phyloP scores from a whole-genome alignment of 2,113 vertebrate species.

The Strix uralensis region DNA sequence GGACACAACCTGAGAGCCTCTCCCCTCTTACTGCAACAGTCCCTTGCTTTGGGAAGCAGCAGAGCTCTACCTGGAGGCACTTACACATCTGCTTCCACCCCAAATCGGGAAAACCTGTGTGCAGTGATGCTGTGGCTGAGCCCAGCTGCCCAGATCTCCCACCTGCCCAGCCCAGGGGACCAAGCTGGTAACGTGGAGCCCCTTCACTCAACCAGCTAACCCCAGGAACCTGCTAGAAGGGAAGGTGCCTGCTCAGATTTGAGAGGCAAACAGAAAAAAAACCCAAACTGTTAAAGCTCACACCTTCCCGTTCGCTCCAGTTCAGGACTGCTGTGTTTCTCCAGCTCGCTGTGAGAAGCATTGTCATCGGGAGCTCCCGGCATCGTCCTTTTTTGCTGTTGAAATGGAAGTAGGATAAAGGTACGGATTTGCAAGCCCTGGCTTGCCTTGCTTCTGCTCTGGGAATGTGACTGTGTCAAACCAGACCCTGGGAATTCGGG shows the following conservation, averaged over 20 bases:
- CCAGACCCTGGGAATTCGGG: too few species aligned
- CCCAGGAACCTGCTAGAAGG: background rate
- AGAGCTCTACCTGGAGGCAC: background rate
- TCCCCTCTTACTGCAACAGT: background rate
- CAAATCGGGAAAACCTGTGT: accelerated
- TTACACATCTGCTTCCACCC: accelerated
- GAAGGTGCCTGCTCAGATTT: background rate
- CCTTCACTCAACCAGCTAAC: background rate
- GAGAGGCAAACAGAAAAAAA: background rate
- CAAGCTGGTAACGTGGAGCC: accelerated
- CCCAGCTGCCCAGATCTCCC: background rate
- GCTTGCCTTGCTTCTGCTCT: background rate
- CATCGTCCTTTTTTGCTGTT: slow-evolving; percentile 89
- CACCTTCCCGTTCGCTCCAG: slow-evolving; percentile 93
- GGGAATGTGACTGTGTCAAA: background rate
- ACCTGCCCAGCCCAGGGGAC: background rate
- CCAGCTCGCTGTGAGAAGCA: slow-evolving; percentile 77
- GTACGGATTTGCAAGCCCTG: accelerated
- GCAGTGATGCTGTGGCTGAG: background rate
- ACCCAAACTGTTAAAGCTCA: background rate
- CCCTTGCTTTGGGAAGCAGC: background rate
- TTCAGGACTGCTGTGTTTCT: slow-evolving; percentile 88
- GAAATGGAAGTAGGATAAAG: background rate
- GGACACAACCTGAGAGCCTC: background rate
- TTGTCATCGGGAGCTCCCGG: slow-evolving; percentile 79